phyloP scores from a whole-genome alignment of 1,140 invertebrate species.

The Pseudachorutes palmiensis region DNA sequence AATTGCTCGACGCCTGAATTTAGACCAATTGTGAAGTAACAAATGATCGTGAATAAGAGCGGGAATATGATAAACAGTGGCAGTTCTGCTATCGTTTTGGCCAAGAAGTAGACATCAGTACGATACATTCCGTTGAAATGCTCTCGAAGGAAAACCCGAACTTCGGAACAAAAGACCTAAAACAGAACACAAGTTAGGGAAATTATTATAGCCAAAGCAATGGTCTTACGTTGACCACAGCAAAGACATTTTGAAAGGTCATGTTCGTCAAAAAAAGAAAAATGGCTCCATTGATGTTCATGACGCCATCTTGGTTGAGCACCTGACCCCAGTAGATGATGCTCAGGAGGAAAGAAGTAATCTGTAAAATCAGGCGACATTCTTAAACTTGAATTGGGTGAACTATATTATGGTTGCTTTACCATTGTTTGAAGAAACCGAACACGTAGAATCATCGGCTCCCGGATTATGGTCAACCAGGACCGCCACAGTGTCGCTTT shows the following conservation, averaged over 20 bases:
- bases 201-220: not conserved
- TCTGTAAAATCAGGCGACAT: constrained; percentile 46
- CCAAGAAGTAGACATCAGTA: constrained; percentile 38
- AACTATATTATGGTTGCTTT: constrained; percentile 41
- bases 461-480: constrained; percentile 77
- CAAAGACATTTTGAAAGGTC: constrained; percentile 8
- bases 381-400: not conserved
- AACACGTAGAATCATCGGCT: constrained; percentile 80
- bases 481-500: constrained; percentile 79
- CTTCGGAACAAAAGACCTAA: constrained; percentile 37
- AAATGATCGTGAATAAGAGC: constrained; percentile 44
- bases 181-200: constrained; percentile 9
- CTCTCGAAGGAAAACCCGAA: constrained; percentile 39
- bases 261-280: constrained; percentile 11
- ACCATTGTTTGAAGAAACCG: constrained; percentile 79
- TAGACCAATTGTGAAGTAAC: constrained; percentile 47
- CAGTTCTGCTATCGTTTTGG: constrained; percentile 43
- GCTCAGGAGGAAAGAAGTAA: constrained; percentile 75
- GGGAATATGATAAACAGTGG: constrained; percentile 44
- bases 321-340: constrained; percentile 78
- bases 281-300: constrained; percentile 84
- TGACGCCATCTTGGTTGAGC: constrained; percentile 74
- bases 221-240: constrained; percentile 1
- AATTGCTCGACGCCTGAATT: constrained; percentile 41
- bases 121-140: constrained; percentile 40